phyloP scores from a whole-genome alignment of 2,888 invertebrate genomes.

The Dynastes grantii region DNA sequence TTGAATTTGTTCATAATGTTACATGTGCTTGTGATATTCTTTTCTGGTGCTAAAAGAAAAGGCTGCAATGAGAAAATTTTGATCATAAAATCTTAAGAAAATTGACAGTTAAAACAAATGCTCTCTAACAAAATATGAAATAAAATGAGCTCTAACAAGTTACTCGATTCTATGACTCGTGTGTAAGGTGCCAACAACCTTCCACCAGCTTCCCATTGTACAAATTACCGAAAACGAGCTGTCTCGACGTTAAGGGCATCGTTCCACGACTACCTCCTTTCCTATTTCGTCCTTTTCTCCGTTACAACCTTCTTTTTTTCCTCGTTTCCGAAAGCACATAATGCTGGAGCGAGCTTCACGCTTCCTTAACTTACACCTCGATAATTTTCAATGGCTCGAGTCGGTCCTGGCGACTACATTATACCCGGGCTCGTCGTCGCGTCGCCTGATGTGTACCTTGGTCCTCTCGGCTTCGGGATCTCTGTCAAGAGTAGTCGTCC shows the following conservation, averaged over 20 bases:
- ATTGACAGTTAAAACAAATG: too few relatives aligned
- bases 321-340: constrained; percentile 7
- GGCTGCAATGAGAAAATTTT: too few relatives aligned
- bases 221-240: constrained; percentile 2
- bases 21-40: too few relatives aligned
- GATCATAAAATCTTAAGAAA: too few relatives aligned
- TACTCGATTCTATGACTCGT: too few relatives aligned
- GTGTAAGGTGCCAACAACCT: too few relatives aligned
- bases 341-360: constrained; percentile 32
- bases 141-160: too few relatives aligned
- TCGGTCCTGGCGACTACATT: constrained; percentile 29
- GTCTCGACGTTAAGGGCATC: neutral
- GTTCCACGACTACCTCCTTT: neutral
- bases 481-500: too few relatives aligned
- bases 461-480: too few relatives aligned
- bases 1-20: too few relatives aligned
- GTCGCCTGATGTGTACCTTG: neutral
- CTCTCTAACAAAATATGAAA: too few relatives aligned
- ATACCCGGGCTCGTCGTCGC: neutral
- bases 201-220: neutral
- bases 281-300: neutral
- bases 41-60: too few relatives aligned
- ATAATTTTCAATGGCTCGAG: constrained; percentile 48
- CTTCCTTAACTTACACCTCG: constrained; percentile 50
- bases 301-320: neutral